These are phyloP conservation scores for Corythornis leucogaster DNA, from an alignment of 2,797 vertebrate genomes.

Conservation along the genomic window DNA sequence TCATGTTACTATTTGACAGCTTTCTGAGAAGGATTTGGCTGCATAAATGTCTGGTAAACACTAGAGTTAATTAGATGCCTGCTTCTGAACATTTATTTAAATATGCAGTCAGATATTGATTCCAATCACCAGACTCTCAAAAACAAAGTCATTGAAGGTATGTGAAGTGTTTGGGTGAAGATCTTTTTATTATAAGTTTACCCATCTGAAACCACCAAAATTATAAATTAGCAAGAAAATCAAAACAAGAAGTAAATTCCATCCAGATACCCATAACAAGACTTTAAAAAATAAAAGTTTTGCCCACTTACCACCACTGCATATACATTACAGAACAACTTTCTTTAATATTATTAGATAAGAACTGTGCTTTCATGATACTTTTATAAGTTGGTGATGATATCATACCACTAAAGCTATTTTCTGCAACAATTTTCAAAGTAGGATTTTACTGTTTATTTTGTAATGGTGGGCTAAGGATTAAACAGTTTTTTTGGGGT, in stretches of 20 bases:
- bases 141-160: slow-evolving; percentile 59
- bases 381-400: background rate
- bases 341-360: background rate
- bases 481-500: background rate
- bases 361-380: background rate
- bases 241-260: background rate
- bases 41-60: slow-evolving; percentile 43
- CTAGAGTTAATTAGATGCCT: slow-evolving; percentile 51
- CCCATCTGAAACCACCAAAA: background rate
- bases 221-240: slow-evolving; percentile 25
- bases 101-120: slow-evolving; percentile 46
- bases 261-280: background rate
- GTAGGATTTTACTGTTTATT: background rate
- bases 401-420: background rate
- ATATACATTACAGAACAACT: background rate
- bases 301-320: background rate
- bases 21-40: slow-evolving; percentile 27
- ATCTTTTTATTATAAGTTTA: slow-evolving; percentile 1
- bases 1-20: background rate
- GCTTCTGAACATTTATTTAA: slow-evolving; percentile 31
- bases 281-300: background rate
- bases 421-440: background rate
- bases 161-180: slow-evolving; percentile 45
- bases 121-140: background rate
- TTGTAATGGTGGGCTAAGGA: background rate